Base-by-base conservation (phyloP, 2,888 invertebrate species). In the Julus scandinavius region DNA sequence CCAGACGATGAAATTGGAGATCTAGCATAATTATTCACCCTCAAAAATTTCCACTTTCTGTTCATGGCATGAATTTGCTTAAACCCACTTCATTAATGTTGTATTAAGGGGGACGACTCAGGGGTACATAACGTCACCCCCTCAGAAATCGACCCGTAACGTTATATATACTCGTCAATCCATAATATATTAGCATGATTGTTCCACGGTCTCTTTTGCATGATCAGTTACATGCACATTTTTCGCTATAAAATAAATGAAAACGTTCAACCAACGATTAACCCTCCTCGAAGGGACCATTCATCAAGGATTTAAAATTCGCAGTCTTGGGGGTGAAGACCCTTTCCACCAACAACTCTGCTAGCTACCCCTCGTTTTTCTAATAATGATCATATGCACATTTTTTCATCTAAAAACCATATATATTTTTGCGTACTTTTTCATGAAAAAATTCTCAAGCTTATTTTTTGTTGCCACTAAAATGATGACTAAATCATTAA, bases 41-140 rank as follows among this genome's bases (percentile, higher is more conserved):
- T n/a, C 17, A 63, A 63, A 29, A 63, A n/a, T 54, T 63, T 63
- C 63, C 63, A 54, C 54, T 54, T 54, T 54, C 54, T 54, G 54
- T 54, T 54, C 54, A 20, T 63, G n/a, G 63, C 63, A 63, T 63
- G 63, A 17, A 63, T 63, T 63, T 63, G 63, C 63, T 20, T 63
- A 63, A 63, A 63, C 20, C 63, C 63, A 63, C 63, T 63, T 63
- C 63, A 63, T 63, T 63, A 63, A 63, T 63, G 63, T 63, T 63
- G n/a, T 7, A 63, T 63, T 20, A 63, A 63, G 63, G 63, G 63
- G 63, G 20, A 63, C 54, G 54, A 54, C 54, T 15, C 15, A 17
- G 54, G 54, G 54, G 54, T 15, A 54, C 54, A 17, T 17, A 54
- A 63, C 63, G 63, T 17, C 63, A 63, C 63, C 63, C 63, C 54